These are phyloP conservation scores for Troides helena DNA, from an alignment of 2,888 invertebrate genomes.

Conservation along the genomic window DNA sequence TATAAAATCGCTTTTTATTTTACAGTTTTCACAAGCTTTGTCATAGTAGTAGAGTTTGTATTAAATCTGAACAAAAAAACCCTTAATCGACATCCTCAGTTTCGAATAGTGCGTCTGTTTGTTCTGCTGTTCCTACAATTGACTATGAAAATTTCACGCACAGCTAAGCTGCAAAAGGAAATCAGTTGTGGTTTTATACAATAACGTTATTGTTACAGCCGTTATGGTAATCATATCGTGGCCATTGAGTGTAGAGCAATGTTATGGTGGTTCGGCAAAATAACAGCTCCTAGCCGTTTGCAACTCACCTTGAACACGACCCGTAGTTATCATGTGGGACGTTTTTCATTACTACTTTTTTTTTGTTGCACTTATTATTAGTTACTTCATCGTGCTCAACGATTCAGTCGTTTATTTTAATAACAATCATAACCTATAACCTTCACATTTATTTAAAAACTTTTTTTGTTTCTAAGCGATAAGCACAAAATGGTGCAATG, in stretches of 20 bases:
- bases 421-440: not conserved
- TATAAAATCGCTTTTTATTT: not conserved
- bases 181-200: constrained; percentile 30
- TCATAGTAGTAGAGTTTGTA: not conserved
- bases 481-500: no score
- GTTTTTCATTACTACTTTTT: constrained; percentile 5
- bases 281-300: constrained; percentile 5
- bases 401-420: not conserved
- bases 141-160: constrained; percentile 30
- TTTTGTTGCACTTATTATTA: not conserved
- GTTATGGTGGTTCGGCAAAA: constrained; percentile 20
- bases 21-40: not conserved
- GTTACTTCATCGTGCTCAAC: not conserved
- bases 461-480: no score
- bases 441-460: not conserved
- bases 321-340: constrained; percentile 5
- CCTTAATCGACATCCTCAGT: constrained; percentile 17
- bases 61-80: not conserved
- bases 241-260: constrained; percentile 15
- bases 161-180: constrained; percentile 28
- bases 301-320: constrained; percentile 11
- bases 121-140: constrained; percentile 8
- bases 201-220: constrained; percentile 27
- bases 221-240: constrained; percentile 27
- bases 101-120: not conserved